Conservation (phyloP, 2,888 invertebrate species). For the Athalia rosae region DNA sequence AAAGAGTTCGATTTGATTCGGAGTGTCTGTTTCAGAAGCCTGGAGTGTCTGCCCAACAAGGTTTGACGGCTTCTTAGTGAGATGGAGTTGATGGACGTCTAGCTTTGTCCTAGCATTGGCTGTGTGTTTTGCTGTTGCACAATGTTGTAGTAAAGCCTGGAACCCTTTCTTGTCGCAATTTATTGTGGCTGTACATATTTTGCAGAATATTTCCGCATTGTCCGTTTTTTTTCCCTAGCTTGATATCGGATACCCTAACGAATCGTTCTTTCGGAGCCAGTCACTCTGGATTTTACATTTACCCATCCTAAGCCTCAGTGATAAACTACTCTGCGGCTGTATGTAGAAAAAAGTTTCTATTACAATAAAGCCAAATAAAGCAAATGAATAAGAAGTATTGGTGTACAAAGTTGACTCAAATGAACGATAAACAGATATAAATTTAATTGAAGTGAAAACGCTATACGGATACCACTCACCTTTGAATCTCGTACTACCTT, state of each 20-base stretch:
- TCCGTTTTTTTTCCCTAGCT: background rate
- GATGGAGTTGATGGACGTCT: constrained; percentile 19
- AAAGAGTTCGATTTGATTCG: constrained; percentile 9
- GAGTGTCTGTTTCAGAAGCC: constrained; percentile 9
- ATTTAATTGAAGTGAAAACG: constrained; percentile 1
- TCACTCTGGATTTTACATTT: constrained; percentile 6
- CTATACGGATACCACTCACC: constrained; percentile 27
- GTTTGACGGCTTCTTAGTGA: background rate
- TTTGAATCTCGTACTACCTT: constrained; percentile 22
- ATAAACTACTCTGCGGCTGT: constrained; percentile 19
- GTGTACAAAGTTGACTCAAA: constrained; percentile 10
- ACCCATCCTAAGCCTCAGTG: background rate
- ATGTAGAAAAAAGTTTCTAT: background rate
- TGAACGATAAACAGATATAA: constrained; percentile 22
- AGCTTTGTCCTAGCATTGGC: constrained; percentile 22
- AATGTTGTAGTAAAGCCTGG: constrained; percentile 13
- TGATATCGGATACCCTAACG: constrained; percentile 4
- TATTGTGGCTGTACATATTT: constrained; percentile 21
- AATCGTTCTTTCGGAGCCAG: constrained; percentile 5
- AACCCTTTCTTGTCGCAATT: constrained; percentile 28
- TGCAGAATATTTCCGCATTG: constrained; percentile 12
- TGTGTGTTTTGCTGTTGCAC: constrained; percentile 13
- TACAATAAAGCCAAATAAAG: constrained; percentile 3
- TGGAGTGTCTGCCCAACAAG: background rate
- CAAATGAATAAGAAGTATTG: constrained; percentile 10